Percentiles rank a stretch among this genome's conserved stretches.
phyloP scores from a whole-genome alignment of 2,797 vertebrate species.

The Loriculus beryllinus region DNA sequence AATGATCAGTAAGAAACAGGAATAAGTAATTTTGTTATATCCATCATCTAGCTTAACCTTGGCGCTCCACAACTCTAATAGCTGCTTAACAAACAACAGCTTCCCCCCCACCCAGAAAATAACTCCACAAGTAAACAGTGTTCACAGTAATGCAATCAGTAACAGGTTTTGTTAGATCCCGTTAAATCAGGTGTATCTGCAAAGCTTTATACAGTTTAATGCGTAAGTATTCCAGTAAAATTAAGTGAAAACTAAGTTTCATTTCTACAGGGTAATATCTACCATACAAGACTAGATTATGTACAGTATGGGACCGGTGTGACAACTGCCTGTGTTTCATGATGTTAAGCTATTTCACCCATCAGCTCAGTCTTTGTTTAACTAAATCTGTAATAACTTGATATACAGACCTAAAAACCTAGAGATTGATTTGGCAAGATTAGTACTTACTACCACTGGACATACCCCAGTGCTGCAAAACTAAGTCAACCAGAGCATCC shows the following conservation, averaged over 20 bases:
- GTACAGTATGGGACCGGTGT: conserved; percentile 62
- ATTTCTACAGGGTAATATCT: conserved; percentile 55
- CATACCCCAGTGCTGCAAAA: not conserved
- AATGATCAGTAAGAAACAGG: not conserved
- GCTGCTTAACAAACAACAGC: not conserved
- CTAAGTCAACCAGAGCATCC: not conserved
- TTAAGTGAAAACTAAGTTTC: conserved; percentile 46
- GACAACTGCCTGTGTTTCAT: conserved; percentile 5
- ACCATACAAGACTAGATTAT: conserved; percentile 61
- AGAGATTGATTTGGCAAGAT: conserved; percentile 30
- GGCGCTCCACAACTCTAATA: not conserved
- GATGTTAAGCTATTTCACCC: conserved; percentile 25
- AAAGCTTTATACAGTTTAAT: conserved; percentile 44
- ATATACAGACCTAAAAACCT: not conserved
- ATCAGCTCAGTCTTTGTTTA: not conserved
- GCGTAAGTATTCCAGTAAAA: conserved; percentile 50
- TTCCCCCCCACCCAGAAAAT: not conserved
- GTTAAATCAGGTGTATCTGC: not conserved
- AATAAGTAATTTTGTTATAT: not conserved
- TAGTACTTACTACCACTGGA: not conserved
- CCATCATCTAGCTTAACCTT: not conserved
- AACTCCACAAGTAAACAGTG: conserved; percentile 47
- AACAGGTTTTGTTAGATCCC: conserved; percentile 20
- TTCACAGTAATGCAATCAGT: conserved; percentile 39
- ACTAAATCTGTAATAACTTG: not conserved